Conservation (phyloP, 2,113 vertebrate species). For the Chloropsis cyanopogon region DNA sequence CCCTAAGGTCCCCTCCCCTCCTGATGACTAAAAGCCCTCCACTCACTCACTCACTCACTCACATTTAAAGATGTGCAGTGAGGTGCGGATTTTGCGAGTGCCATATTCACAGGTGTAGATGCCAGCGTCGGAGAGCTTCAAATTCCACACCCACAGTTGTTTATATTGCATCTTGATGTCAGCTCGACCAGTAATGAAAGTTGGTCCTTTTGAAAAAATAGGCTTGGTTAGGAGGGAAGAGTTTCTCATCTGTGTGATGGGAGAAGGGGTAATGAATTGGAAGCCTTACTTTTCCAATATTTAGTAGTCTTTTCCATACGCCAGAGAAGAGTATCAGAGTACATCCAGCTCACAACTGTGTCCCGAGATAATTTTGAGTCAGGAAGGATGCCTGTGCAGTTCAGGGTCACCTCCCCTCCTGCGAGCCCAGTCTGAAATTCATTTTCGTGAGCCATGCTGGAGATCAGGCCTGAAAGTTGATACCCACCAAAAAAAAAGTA, state of each 20-base stretch:
- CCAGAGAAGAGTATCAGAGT: neutral
- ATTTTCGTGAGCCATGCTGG: neutral
- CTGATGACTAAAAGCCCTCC: neutral
- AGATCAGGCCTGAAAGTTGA: constrained; percentile 33
- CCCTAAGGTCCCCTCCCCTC: neutral
- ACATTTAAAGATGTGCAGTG: constrained; percentile 58
- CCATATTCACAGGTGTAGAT: constrained; percentile 47
- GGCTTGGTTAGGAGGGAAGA: neutral
- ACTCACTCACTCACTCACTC: constrained; percentile 63
- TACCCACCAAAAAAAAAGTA: neutral
- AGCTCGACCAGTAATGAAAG: rapidly evolving
- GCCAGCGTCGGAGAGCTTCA: neutral
- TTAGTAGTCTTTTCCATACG: rapidly evolving
- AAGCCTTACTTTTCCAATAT: neutral
- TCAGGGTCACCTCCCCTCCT: neutral
- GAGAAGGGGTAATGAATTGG: neutral
- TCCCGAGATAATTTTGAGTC: rapidly evolving
- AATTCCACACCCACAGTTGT: neutral
- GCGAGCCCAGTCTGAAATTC: neutral
- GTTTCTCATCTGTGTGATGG: neutral
- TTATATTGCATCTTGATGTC: neutral
- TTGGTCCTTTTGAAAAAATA: neutral
- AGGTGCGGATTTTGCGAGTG: neutral
- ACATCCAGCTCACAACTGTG: neutral
- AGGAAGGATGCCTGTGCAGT: neutral